Percentiles rank a stretch among this genome's conserved stretches.
Evolutionary conservation across 2,113 vertebrate genomes (phyloP).

Genomic region (Pithys albifrons): DNA sequence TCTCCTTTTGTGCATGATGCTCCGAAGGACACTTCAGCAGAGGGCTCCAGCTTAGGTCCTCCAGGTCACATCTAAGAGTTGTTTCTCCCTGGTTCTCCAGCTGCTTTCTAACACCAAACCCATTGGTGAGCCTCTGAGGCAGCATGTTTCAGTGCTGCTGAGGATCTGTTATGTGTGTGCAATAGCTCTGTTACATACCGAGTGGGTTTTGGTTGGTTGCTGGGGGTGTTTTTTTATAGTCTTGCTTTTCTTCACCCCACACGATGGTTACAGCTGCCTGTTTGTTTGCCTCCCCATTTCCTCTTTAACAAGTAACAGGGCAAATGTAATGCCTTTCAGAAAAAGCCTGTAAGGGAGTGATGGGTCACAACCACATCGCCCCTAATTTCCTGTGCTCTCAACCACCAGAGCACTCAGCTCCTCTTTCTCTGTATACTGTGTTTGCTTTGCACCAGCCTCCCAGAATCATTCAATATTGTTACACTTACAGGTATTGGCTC

Average conservation of each 20-base stretch:
- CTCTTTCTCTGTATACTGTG: fast-evolving
- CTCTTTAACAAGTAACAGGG: neutral
- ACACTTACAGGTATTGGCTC: neutral
- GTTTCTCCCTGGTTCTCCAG: neutral
- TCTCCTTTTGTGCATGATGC: neutral
- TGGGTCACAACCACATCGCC: neutral
- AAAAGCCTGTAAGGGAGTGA: neutral
- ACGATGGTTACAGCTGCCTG: neutral
- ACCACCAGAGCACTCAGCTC: neutral
- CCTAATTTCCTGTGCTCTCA: neutral
- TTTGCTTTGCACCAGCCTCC: neutral
- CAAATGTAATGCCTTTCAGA: neutral
- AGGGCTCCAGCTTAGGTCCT: neutral
- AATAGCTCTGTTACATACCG: neutral
- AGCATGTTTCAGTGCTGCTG: neutral
- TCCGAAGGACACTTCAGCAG: neutral
- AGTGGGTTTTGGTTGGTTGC: neutral
- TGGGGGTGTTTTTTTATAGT: fast-evolving
- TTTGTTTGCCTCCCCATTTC: neutral
- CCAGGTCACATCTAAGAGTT: neutral
- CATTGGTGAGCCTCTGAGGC: neutral
- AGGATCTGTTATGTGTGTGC: neutral
- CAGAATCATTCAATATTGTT: neutral
- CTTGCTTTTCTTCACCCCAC: neutral
- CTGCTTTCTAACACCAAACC: neutral